phyloP scores from a whole-genome alignment of 2,113 vertebrate species.

The Rhagologus leucostigma region DNA sequence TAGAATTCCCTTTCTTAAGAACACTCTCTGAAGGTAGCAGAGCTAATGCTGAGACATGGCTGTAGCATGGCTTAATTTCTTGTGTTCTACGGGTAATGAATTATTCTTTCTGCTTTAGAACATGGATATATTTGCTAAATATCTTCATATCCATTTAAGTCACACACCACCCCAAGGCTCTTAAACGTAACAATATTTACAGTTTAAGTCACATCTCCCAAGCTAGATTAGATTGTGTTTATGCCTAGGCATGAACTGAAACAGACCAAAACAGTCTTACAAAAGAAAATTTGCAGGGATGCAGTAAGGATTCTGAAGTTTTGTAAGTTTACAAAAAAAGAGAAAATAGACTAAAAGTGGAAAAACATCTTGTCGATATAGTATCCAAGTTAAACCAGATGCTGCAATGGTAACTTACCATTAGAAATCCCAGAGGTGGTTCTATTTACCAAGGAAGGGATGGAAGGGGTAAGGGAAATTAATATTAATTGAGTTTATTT shows the following conservation, averaged over 20 bases:
- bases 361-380: constrained; percentile 14
- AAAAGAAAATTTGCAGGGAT: background rate
- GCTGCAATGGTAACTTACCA: constrained; percentile 44
- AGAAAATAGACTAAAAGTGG: background rate
- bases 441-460: constrained; percentile 70
- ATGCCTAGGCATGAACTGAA: background rate
- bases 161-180: background rate
- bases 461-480: constrained; percentile 71
- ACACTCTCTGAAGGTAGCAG: background rate
- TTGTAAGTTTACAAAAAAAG: background rate
- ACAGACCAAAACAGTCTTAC: background rate
- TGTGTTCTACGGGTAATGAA: background rate
- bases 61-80: background rate
- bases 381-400: constrained; percentile 62
- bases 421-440: constrained; percentile 66
- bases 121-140: background rate
- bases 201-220: constrained; percentile 3
- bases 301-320: background rate
- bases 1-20: background rate
- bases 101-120: background rate
- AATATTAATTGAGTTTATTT: constrained; percentile 78
- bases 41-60: background rate
- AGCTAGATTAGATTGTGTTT: background rate
- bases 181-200: background rate
- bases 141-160: background rate